Evolutionary conservation across 2,113 vertebrate genomes (phyloP), one percentile per base, ranked within the genome.

Genomic region (Salvator merianae): DNA sequence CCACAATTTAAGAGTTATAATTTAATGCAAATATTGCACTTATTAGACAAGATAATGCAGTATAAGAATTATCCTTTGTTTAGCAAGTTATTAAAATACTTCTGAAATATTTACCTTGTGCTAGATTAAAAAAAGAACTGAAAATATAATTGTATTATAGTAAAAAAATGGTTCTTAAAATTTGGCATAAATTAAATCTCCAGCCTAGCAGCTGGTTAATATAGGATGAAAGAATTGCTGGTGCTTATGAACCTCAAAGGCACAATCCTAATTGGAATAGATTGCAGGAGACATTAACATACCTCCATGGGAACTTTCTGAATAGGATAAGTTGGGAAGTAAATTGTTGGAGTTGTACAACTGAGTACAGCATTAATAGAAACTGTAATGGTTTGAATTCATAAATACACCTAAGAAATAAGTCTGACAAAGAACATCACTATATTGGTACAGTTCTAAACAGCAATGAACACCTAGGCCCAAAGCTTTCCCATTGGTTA

Each of bases 21-120:
- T 28, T 9, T 16, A 62, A 65, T 74, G 65, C 13, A 24, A 22
- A 68, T 79, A 79, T 79, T 43, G 40, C 4, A 62, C 5, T 73
- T 62, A 40, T 40, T 63, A 82, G 20, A 65, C 13, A 34, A 82
- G 34, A 72, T 59, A 62, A 77, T 59, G 32, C 71, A 38, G 59
- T 14, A 20, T 36, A 24, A 38, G 20, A 38, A 28, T 79, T 65
- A 79, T 80, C n/a, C 32, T 80, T 68, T 69, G 30, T 68, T 68
- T 40, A 62, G 24, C 36, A 63, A 38, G 40, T 18, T 24, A 24
- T 71, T 71, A 82, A 73, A 62, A 59, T 40, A 22, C 36, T 38
- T 50, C 59, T n/a, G 36, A 59, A 82, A 62, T 82, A 82, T 82
- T 82, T 82, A 72, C 53, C 53, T 6, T 62, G 38, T 34, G 69